Base-by-base conservation (phyloP, 37 sponge, comb jelly and placozoan genomes). In the Amphimedon queenslandica region DNA sequence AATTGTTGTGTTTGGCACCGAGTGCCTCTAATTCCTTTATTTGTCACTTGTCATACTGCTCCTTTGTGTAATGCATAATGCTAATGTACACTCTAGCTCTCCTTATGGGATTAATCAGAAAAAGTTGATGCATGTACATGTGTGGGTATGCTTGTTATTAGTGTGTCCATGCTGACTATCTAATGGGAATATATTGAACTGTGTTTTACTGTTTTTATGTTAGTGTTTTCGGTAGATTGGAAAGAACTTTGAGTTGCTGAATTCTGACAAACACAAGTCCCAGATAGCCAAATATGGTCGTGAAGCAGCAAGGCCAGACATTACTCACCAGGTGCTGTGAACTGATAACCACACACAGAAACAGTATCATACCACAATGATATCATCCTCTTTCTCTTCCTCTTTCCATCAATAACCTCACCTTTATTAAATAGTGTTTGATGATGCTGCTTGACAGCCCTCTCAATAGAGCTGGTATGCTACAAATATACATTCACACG, bases 391-490 rank as follows among this genome's bases (percentile, higher is more conserved):
- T 18, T 47, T 18, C 53, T 47, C 53, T 18, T 47, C 8, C n/a
- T 47, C 53, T 18, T 18, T 47, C 13, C 53, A 47, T 13, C 13
- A 47, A 47, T 47, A 8, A 47, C 13, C 8, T 47, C 53, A 47
- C 53, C 8, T 13, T 18, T 47, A 47, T 47, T 68, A 2, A 25
- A 21, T 38, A 99, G 84, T 99, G 99, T 77, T 56, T 99, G 57
- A 67, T 99, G 81, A 99, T 99, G 99, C 56, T 99, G 30, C 82
- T 99, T n/a, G 99, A 99, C 63, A 95, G 96, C 63, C 99, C 99
- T 21, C 81, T 99, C 55, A 99, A 99, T 63, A 75, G 89, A 73
- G 99, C 99, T 57, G 99, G 99, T 29, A 77, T 83, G 65, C 71
- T 99, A 23, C 99, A 99, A 67, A 91, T 99, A 23, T 99, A 90